Conservation (phyloP, 2,888 invertebrate genomes). For the Drosophila tripunctata region DNA sequence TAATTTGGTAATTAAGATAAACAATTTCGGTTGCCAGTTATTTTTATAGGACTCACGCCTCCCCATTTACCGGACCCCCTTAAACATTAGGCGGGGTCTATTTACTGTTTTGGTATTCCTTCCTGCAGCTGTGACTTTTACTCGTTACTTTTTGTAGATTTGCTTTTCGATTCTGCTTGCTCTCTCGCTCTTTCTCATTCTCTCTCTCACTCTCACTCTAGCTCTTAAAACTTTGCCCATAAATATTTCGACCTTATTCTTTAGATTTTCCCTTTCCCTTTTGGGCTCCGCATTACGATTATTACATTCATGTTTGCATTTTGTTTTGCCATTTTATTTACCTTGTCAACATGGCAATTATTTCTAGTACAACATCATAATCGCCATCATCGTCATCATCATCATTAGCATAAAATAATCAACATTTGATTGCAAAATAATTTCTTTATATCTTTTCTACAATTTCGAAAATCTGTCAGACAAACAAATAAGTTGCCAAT, state of each 20-base stretch:
- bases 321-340: slow-evolving; percentile 35
- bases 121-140: slow-evolving; percentile 5
- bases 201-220: slow-evolving; percentile 11
- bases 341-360: slow-evolving; percentile 49
- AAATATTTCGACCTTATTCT: slow-evolving; percentile 37
- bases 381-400: not conserved
- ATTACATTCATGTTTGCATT: slow-evolving; percentile 52
- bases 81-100: slow-evolving; percentile 2
- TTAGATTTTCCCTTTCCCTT: not conserved
- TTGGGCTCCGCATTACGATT: slow-evolving; percentile 24
- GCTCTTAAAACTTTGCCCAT: slow-evolving; percentile 70
- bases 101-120: not conserved
- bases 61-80: not conserved
- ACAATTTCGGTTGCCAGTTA: slow-evolving; percentile 74
- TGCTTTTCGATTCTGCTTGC: not conserved
- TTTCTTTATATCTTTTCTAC: slow-evolving; percentile 5
- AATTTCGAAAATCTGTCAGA: not conserved
- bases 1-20: slow-evolving; percentile 81
- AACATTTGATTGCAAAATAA: slow-evolving; percentile 38
- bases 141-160: not conserved
- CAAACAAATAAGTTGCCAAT: slow-evolving; percentile 8
- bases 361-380: not conserved
- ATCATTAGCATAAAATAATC: slow-evolving; percentile 39
- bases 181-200: not conserved
- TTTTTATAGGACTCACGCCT: slow-evolving; percentile 47